Evolutionary conservation across 1,140 invertebrate species (phyloP).

Genomic region (Drosophila lini): DNA sequence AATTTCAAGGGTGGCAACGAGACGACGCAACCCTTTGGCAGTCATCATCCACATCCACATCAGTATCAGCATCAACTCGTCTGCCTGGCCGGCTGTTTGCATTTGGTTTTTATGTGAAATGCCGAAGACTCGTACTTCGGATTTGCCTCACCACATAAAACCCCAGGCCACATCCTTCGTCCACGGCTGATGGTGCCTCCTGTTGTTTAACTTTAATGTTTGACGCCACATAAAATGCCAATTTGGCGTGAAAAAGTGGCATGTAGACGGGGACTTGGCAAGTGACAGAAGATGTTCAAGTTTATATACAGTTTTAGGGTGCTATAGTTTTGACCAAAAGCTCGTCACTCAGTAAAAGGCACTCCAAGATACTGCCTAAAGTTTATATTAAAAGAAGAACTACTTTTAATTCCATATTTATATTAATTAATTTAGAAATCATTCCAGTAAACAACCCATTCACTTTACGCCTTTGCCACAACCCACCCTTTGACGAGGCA

Average conservation of each 20-base stretch:
- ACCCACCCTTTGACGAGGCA: constrained; percentile 27
- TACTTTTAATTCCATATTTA: background rate
- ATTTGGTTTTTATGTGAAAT: constrained; percentile 75
- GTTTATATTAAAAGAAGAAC: too few relatives aligned
- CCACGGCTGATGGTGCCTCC: constrained; percentile 31
- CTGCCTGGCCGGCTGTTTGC: constrained; percentile 59
- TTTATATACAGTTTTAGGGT: background rate
- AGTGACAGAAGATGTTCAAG: background rate
- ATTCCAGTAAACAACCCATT: background rate
- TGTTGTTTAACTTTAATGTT: constrained; percentile 62
- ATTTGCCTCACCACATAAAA: constrained; percentile 65
- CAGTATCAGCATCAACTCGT: constrained; percentile 19
- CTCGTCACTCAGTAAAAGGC: background rate
- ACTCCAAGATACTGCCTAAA: background rate
- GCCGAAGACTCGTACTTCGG: constrained; percentile 32
- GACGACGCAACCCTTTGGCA: constrained; percentile 44
- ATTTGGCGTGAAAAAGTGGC: constrained; percentile 59
- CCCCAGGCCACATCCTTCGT: constrained; percentile 20
- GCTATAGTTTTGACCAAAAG: background rate
- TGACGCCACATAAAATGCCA: constrained; percentile 68
- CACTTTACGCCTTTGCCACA: background rate
- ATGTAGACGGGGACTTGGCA: background rate
- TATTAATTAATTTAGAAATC: background rate
- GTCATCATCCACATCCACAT: constrained; percentile 9
- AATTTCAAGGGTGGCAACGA: constrained; percentile 43